Base-by-base conservation (phyloP, 1,140 invertebrate genomes). In the Micrasema longulum region DNA sequence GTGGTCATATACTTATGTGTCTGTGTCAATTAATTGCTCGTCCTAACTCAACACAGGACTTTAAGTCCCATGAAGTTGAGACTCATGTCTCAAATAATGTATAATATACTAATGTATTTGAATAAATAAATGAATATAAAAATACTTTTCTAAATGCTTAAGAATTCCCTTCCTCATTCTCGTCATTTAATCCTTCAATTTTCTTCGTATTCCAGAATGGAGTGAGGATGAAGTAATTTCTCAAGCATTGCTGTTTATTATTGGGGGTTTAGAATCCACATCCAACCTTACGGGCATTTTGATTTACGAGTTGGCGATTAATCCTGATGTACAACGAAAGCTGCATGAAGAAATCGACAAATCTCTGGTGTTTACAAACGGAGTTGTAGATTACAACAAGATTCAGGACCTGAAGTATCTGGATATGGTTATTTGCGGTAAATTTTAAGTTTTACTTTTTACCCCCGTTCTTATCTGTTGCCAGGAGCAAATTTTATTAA, bases 241-340 rank as follows among this genome's bases (percentile, higher is more conserved):
- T 0, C 73, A 80, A 78, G 64, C 78, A 74, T 53, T 84, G 0
- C 64, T 85, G 5, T 87, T 87, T 60, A 79, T 87, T 22, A 66
- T 88, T 12, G 87, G 85, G 47, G 89, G 90, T 10, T 88, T 83
- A 71, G 87, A 88, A 16, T 87, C 88, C 0, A 84, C 85, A 1
- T 78, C 84, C 4, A 80, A 79, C 16, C 72, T 83, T 0, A 71
- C 88, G 5, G 74, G 78, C 7, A 82, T 80, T 62, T 65, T 79
- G 2, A 41, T 78, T 1, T 84, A 83, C 73, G 76, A 79, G 55
- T 77, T 89, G 45, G 84, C 87, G 11, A 31, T 70, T 2, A 73
- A 88, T 77, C 83, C 80, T 11, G 83, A 86, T n/a, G 72, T 81
- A 26, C 87, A 88, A 73, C 75, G 82, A 31, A 80, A 79, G 76